Base-by-base conservation (phyloP, 2,797 vertebrate species). In the Propithecus perrieri region DNA sequence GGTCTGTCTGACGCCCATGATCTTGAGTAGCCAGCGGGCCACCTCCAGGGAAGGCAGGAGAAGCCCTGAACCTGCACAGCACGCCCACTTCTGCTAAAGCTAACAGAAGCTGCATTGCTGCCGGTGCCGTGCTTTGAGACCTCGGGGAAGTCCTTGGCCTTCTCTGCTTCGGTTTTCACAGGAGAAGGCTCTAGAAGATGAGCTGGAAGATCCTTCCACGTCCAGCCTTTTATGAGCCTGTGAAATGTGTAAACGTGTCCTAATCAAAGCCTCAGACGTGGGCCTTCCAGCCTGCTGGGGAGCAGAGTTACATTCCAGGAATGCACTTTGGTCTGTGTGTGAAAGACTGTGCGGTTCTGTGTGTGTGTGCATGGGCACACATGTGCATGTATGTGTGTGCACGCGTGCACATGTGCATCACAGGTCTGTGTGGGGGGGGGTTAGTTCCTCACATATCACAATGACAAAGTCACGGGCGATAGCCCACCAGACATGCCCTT, bases 341-440 rank as follows among this genome's bases (percentile, higher is more conserved):
- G 24, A 91, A 88, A 55, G 69, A 4, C 26, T 2, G 24, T n/a
- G 18, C 4, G 5, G n/a, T 1, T 65, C 28, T 22, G 61, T 38
- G 55, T 8, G 8, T 48, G n/a, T 76, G 79, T 48, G 46, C 6
- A 17, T 20, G 55, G 13, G 30, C 4, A 53, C 0, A 3, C 8
- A 30, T 41, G 1, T 20, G 8, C 22, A 0, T 4, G 30, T 13
- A 9, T 8, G 63, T 28, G 28, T 1, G 2, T 1, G 24, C 53
- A n/a, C 9, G 7, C 4, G 5, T 28, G 38, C 2, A 1, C 1
- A 8, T 2, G 7, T 0, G 1, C 4, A 11, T 33, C 30, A 33
- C n/a, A 33, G 48, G 5, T 88, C 43, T 65, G 5, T 22, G 41
- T 85, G 50, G 61, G n/a, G 65, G 11, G 50, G 20, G 11, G 4